These are phyloP conservation scores for Eubasilissa splendida DNA, from an alignment of 2,888 invertebrate genomes.

Conservation along the genomic window DNA sequence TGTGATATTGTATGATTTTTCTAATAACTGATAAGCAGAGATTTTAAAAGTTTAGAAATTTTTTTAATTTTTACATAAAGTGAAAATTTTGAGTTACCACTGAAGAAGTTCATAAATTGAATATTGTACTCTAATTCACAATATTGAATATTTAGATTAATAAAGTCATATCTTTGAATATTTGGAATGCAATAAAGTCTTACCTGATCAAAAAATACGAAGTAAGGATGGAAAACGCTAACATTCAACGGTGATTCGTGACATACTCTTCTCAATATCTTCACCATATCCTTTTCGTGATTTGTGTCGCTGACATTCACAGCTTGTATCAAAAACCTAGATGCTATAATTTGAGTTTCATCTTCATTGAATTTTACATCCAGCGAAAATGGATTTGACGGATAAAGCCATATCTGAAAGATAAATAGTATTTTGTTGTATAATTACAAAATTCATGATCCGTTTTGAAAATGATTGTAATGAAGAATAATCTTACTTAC, in stretches of 20 bases:
- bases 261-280: constrained; percentile 83
- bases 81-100: no score
- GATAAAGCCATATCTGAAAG: constrained; percentile 82
- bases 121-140: no score
- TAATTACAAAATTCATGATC: background rate
- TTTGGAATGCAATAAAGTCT: background rate
- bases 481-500: constrained; percentile 64
- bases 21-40: no score
- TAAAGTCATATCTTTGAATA: no score
- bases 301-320: constrained; percentile 92
- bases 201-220: constrained; percentile 94
- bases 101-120: no score
- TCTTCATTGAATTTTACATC: constrained; percentile 88
- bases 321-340: constrained; percentile 90
- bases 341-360: constrained; percentile 83
- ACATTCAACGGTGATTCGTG: constrained; percentile 85
- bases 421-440: constrained; percentile 59
- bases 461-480: constrained; percentile 18
- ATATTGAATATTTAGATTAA: no score
- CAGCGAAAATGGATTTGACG: constrained; percentile 84
- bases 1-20: no score
- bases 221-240: constrained; percentile 95
- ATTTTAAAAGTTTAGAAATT: no score
- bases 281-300: constrained; percentile 93
- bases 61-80: no score